Evolutionary conservation across 2,113 vertebrate species (phyloP), one percentile per base, ranked within the genome.

Genomic region (Mixornis gularis): DNA sequence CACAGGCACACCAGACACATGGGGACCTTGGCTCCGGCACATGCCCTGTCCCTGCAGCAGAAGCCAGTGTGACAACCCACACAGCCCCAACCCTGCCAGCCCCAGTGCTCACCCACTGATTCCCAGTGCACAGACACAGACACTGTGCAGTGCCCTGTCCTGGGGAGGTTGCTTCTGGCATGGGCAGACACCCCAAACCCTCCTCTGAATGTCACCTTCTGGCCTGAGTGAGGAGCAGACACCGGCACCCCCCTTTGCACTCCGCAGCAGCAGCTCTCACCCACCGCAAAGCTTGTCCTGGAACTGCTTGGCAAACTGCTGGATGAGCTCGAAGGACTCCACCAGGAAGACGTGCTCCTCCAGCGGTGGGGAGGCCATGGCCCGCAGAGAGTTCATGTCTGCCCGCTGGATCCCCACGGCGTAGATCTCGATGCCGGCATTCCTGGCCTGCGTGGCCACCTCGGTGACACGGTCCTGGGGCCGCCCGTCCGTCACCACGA

Each of bases 281-380:
- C 97, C 93, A 99, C 99, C 98, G 0, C 99, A 99, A 68, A 99
- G 98, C 90, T 98, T 99, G 94, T 98, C 98, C 96, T 98, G 98
- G 95, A 99, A 99, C 96, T 99, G 99, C 58, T 98, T 97, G 26
- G 98, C 99, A 2, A 99, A 99, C 97, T 99, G 98, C 94, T 99
- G 98, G 84, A 99, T 99, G 11, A 98, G 98, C 85, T 99, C 98
- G 0, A 99, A 99, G 71, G 98, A 98, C 96, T 99, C 99, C 29
- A 99, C 99, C 77, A 99, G 97, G 97, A 99, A 99, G 87, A 99
- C 98, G 6, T 99, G 99, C 89, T 99, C 98, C 65, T 99, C 98
- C 13, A 99, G 98, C 0, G 99, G 99, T 0, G 97, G 98, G 0
- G 99, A 99, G 4, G 99, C 99, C 98, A 99, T 99, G 92, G 99